Conservation (phyloP, 2,797 vertebrate species). For the Fringilla coelebs region DNA sequence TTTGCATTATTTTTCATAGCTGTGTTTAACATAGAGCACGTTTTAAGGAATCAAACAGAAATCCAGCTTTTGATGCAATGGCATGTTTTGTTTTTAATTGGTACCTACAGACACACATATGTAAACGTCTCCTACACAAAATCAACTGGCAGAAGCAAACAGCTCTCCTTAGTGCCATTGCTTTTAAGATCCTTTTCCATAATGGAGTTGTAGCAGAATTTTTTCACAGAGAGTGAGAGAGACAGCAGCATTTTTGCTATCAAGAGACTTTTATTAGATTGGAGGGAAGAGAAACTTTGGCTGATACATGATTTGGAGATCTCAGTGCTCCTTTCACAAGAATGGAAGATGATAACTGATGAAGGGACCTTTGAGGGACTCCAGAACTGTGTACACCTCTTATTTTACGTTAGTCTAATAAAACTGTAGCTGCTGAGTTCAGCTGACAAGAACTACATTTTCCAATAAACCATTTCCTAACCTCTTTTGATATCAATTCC, state of each 20-base stretch:
- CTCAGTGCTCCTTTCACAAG: conserved; percentile 24
- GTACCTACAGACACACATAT: neutral
- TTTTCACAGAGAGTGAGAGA: neutral
- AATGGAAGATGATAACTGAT: conserved; percentile 44
- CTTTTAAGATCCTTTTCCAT: conserved; percentile 15
- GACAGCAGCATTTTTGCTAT: conserved; percentile 11
- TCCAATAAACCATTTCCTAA: conserved; percentile 63
- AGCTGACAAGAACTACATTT: conserved; percentile 43
- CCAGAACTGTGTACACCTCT: conserved; percentile 8
- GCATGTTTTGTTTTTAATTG: neutral
- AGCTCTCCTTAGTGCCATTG: conserved; percentile 23
- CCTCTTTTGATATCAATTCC: conserved; percentile 48
- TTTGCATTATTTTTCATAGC: neutral
- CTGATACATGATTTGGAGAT: neutral
- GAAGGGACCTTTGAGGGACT: conserved; percentile 51
- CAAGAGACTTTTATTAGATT: conserved; percentile 39
- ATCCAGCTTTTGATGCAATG: neutral
- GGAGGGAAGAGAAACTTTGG: neutral
- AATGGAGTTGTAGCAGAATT: conserved; percentile 1
- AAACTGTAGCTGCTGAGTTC: conserved; percentile 41
- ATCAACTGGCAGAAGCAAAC: conserved; percentile 1
- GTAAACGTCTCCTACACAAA: neutral
- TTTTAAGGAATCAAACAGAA: neutral
- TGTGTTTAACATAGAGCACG: neutral
- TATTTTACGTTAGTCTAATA: conserved; percentile 62